Conservation (phyloP, 2,113 vertebrate species). For the Mixornis gularis region DNA sequence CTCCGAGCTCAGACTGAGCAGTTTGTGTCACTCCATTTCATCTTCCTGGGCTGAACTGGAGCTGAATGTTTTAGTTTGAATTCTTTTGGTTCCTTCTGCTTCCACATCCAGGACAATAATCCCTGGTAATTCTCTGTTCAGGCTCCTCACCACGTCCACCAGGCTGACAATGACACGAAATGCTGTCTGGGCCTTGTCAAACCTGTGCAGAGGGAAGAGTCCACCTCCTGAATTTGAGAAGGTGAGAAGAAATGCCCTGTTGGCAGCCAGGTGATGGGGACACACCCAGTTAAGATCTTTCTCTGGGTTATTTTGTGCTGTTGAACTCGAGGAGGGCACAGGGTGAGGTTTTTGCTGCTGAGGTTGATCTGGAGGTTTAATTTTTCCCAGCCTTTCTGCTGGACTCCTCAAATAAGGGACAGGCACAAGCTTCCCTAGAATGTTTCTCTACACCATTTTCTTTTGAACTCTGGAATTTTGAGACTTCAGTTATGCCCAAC, state of each 20-base stretch:
- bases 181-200: slow-evolving; percentile 96
- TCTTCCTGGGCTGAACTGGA: background rate
- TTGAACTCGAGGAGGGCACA: background rate
- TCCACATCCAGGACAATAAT: background rate
- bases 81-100: background rate
- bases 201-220: slow-evolving; percentile 95
- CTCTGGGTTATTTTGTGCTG: background rate
- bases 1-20: background rate
- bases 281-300: background rate
- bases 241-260: slow-evolving; percentile 65
- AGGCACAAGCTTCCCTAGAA: background rate
- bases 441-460: background rate
- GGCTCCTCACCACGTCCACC: slow-evolving; percentile 94
- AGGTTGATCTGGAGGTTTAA: background rate
- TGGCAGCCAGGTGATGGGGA: background rate
- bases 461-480: background rate
- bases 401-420: background rate
- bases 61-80: rapidly evolving
- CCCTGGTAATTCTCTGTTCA: slow-evolving; percentile 32
- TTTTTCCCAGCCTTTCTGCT: background rate
- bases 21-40: background rate
- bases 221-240: slow-evolving; percentile 95
- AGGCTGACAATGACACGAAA: slow-evolving; percentile 97
- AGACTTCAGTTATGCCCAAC: background rate
- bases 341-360: background rate